These are phyloP conservation scores for Lonchura striata DNA, from an alignment of 2,113 vertebrate species.

Conservation along the genomic window DNA sequence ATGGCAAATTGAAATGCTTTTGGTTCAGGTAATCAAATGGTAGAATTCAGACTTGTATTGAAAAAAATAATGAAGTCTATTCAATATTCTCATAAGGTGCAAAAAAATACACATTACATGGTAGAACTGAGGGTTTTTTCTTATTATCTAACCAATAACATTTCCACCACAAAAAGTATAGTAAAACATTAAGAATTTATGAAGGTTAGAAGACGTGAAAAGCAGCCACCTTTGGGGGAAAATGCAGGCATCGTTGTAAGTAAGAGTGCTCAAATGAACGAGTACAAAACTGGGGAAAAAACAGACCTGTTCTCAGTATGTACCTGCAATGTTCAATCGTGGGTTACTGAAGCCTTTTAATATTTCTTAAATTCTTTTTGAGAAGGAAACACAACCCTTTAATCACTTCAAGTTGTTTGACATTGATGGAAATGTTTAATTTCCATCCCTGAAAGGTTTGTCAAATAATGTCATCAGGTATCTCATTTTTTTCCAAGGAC, in stretches of 20 bases:
- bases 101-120: slow-evolving; percentile 58
- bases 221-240: neutral
- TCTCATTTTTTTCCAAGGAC: neutral
- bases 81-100: slow-evolving; percentile 69
- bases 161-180: slow-evolving; percentile 48
- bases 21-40: slow-evolving; percentile 75
- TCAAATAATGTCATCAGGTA: neutral
- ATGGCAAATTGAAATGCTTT: slow-evolving; percentile 76
- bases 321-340: neutral
- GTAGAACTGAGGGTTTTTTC: slow-evolving; percentile 30
- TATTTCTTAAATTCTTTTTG: neutral
- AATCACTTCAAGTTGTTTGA: neutral
- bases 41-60: slow-evolving; percentile 62
- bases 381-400: neutral
- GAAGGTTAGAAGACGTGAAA: slow-evolving; percentile 31
- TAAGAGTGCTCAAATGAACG: neutral
- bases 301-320: neutral
- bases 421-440: neutral
- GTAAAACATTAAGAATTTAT: slow-evolving; percentile 70
- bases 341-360: neutral
- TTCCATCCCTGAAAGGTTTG: neutral
- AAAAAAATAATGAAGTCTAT: slow-evolving; percentile 76
- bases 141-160: slow-evolving; percentile 68
- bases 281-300: neutral
- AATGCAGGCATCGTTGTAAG: neutral